A percentile compares a stretch with the other conserved stretches of the same genome.
Conservation (phyloP, 2,113 vertebrate species). For the Bubo scandiacus region DNA sequence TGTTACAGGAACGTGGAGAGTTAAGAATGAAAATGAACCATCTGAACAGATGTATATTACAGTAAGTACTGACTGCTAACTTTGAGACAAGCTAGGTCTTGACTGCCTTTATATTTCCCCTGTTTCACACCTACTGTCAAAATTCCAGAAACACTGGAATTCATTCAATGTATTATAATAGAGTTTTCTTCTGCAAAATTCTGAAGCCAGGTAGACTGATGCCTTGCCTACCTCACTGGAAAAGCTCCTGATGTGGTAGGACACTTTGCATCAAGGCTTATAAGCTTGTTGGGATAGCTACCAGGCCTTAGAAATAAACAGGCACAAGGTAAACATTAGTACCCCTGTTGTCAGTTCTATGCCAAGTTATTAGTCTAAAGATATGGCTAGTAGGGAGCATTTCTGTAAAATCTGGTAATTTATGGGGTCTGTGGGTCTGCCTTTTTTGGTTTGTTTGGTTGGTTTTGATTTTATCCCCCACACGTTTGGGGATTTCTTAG, state of each 20-base stretch:
- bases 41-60: neutral
- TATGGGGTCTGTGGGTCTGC: neutral
- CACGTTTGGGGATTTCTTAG: neutral
- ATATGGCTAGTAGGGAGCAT: neutral
- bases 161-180: neutral
- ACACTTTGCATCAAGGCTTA: neutral
- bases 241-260: neutral
- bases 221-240: neutral
- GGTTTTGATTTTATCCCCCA: neutral
- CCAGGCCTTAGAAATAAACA: neutral
- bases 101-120: neutral
- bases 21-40: neutral
- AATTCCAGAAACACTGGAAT: neutral
- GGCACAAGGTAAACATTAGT: neutral
- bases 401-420: neutral
- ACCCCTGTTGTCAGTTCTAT: neutral
- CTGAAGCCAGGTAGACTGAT: neutral
- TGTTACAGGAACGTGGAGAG: neutral
- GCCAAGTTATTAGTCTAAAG: neutral
- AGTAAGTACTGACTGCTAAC: neutral
- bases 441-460: neutral
- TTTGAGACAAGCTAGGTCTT: neutral
- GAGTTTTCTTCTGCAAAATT: neutral
- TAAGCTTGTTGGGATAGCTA: neutral
- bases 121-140: neutral